A percentile compares a stretch with the other conserved stretches of the same genome.
Conservation (phyloP, 2,797 vertebrate species). For the Remorina albescens region DNA sequence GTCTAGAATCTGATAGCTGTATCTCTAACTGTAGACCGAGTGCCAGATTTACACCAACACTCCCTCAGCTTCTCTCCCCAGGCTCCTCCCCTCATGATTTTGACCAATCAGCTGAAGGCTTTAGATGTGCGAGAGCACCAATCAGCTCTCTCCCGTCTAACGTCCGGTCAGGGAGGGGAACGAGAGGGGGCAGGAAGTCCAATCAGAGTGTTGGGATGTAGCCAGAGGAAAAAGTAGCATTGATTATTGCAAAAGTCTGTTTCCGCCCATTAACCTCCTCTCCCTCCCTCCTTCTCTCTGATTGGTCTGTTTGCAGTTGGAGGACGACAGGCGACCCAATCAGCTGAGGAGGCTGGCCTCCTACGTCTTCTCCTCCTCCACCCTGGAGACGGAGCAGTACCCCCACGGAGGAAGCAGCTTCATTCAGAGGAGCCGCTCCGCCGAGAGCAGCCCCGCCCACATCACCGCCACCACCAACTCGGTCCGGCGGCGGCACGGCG, state of each 20-base stretch:
- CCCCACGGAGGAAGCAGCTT: conserved; percentile 93
- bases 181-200: conserved; percentile 60
- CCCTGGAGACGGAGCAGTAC: conserved; percentile 98
- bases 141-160: conserved; percentile 65
- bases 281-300: conserved; percentile 91
- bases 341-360: conserved; percentile 98
- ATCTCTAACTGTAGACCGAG: conserved; percentile 54
- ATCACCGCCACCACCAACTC: conserved; percentile 71
- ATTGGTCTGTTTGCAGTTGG: conserved; percentile 96
- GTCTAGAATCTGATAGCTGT: conserved; percentile 41
- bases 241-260: conserved; percentile 13
- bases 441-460: conserved; percentile 98
- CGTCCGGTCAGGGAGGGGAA: conserved; percentile 44
- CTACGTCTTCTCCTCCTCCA: conserved; percentile 99
- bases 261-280: conserved; percentile 71
- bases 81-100: conserved; percentile 56
- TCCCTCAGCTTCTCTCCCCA: conserved; percentile 49
- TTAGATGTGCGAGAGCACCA: conserved; percentile 66
- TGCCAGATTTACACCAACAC: conserved; percentile 53
- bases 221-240: conserved; percentile 41
- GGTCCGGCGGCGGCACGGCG: conserved; percentile 84
- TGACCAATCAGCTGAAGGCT: conserved; percentile 57
- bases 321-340: conserved; percentile 96
- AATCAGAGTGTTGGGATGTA: conserved; percentile 56
- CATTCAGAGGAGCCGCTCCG: conserved; percentile 99